These are phyloP conservation scores for Acanthococcus lagerstroemiae DNA, from an alignment of 2,888 invertebrate species.

Conservation along the genomic window DNA sequence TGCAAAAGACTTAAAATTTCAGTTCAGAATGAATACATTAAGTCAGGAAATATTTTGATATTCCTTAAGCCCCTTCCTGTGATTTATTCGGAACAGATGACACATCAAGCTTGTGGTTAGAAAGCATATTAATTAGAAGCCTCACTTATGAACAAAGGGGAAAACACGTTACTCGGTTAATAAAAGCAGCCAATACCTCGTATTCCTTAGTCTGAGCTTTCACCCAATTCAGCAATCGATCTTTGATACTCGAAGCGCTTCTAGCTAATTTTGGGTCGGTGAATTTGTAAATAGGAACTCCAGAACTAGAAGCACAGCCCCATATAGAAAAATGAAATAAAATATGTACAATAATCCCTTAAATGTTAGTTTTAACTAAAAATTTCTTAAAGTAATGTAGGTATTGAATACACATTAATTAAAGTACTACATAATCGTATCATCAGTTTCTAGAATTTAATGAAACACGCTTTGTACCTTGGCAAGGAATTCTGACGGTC, in stretches of 20 bases:
- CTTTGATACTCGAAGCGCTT: slow-evolving; percentile 91
- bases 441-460: no score
- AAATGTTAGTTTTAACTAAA: neutral
- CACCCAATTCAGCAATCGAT: slow-evolving; percentile 93
- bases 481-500: slow-evolving; percentile 77
- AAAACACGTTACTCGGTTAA: neutral
- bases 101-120: no score
- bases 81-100: no score
- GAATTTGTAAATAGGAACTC: slow-evolving; percentile 76
- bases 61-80: no score
- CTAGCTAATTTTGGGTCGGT: slow-evolving; percentile 80
- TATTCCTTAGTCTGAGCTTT: slow-evolving; percentile 95
- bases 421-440: no score
- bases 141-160: neutral
- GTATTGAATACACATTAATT: no score
- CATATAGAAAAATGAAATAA: neutral
- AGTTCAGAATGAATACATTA: no score
- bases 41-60: no score
- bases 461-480: slow-evolving; percentile 50
- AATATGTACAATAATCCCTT: neutral
- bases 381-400: neutral
- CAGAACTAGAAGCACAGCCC: slow-evolving; percentile 38
- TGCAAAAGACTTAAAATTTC: no score
- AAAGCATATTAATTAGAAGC: neutral
- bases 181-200: slow-evolving; percentile 57